phyloP scores from a whole-genome alignment of 2,113 vertebrate genomes.

The Salminus brasiliensis region DNA sequence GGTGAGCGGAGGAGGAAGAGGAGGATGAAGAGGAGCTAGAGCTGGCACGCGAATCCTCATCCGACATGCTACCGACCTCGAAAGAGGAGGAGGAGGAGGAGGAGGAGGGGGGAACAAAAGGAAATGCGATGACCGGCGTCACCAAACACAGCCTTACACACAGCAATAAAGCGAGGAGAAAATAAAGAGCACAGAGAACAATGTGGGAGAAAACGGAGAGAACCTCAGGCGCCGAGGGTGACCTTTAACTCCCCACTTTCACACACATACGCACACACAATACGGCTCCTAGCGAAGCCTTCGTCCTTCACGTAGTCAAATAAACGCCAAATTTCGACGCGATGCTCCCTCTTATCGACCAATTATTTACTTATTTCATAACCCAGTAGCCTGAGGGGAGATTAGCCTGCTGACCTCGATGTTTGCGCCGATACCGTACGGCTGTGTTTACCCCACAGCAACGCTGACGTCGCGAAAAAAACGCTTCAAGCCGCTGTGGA shows the following conservation, averaged over 20 bases:
- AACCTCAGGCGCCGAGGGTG: conserved; percentile 20
- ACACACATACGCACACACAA: too few relatives aligned
- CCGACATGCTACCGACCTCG: conserved; percentile 90
- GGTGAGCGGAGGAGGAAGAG: conserved; percentile 83
- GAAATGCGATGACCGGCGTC: background rate
- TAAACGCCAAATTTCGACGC: background rate
- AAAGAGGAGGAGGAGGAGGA: too few relatives aligned
- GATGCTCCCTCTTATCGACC: conserved; percentile 1
- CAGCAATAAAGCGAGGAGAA: background rate
- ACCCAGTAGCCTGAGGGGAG: conserved; percentile 13
- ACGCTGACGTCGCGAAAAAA: background rate
- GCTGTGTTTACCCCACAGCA: conserved; percentile 20
- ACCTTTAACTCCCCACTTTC: conserved; percentile 39
- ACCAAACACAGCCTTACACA: background rate
- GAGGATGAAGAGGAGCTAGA: conserved; percentile 92
- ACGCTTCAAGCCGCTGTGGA: too few relatives aligned
- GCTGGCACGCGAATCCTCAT: conserved; percentile 98
- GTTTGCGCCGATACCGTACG: conserved; percentile 51
- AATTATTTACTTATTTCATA: conserved; percentile 42
- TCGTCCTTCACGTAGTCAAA: too few relatives aligned
- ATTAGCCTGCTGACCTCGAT: conserved; percentile 47
- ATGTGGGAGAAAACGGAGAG: background rate
- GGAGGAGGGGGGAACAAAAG: conserved; percentile 40
- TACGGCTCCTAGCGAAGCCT: background rate
- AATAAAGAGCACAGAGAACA: conserved; percentile 26